Evolutionary conservation across 35 echinoderm and acorn worm species (phyloP), one percentile per base, ranked within the genome.

Genomic region (Hemicentrotus pulcherrimus): DNA sequence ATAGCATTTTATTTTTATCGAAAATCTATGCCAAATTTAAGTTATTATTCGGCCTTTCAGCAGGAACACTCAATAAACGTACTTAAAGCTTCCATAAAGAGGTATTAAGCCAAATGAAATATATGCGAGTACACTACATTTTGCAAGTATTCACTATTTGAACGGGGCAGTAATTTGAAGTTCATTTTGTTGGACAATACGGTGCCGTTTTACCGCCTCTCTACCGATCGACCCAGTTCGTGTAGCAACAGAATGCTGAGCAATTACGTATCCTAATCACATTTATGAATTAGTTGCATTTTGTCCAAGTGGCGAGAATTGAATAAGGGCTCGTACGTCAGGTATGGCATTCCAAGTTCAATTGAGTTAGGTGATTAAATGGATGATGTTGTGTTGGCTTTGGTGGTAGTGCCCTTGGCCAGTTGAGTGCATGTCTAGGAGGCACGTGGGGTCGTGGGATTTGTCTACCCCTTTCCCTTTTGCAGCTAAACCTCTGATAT

Each of bases 271-370:
- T n/a, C 65, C 65, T 78, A 78, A 78, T 78, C 65, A 78, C 65
- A n/a, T 78, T 78, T 78, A 78, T 78, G 65, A 78, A 78, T 78
- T 78, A 78, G 65, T 78, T 78, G 65, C 65, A 78, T 78, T 78
- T 78, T 78, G 65, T 78, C 65, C 65, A 78, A 78, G 65, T 78
- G 65, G 65, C 65, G 65, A 78, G 65, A 78, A 78, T 78, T 78
- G 65, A 78, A 78, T 78, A 78, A 78, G 65, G 65, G 8, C 65
- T 78, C 65, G 65, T 28, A 78, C 65, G 65, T 78, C 65, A 78
- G 22, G 65, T 78, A 78, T 78, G 65, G 65, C 65, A 78, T 78
- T 78, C 65, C 65, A 78, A 78, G 65, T 78, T 78, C 65, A 78
- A 78, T 78, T 78, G 65, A 78, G 65, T 78, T n/a, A 78, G 5